Evolutionary conservation across 2,113 vertebrate genomes (phyloP), one percentile per base, ranked within the genome.

Genomic region (Fregetta grallaria): DNA sequence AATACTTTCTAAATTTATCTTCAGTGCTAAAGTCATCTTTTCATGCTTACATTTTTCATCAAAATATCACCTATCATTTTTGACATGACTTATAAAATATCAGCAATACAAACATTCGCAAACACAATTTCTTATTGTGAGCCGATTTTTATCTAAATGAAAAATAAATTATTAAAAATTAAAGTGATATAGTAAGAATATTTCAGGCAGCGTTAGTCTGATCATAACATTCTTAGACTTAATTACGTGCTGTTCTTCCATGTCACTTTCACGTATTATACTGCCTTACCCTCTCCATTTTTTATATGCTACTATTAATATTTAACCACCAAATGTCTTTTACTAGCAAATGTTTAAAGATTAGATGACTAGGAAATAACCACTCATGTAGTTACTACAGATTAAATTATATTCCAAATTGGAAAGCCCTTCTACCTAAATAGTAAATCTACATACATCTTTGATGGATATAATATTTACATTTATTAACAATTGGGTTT

Each of bases 91-190:
- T 85, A 89, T 62, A 90, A 90, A 94, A 88, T 32, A 91, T 10
- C 91, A 94, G 86, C 66, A 49, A 56, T 32, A 74, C 19, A 77
- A 84, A 34, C 67, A 10, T 59, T 21, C 13, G 0, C 62, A 90
- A 96, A 91, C 29, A 66, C 13, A 52, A 65, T 56, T 84, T 91
- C 61, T 42, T 79, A 32, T 53, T 91, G 44, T 53, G 70, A 91
- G 61, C 15, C 0, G 0, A 59, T 38, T 91, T 87, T 65, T 86
- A 80, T 63, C 84, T 38, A 95, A 86, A 95, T 85, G 67, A 95
- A 95, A 96, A 96, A 96, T 93, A 93, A 92, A 93, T 91, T 81
- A 89, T 96, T 94, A 86, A 97, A 70, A 88, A 86, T 77, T 88
- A 93, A 95, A 94, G 42, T 27, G 15, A 29, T 50, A 86, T 1